Conservation (phyloP, 1,140 invertebrate species). For the Drosophila baimaii region DNA sequence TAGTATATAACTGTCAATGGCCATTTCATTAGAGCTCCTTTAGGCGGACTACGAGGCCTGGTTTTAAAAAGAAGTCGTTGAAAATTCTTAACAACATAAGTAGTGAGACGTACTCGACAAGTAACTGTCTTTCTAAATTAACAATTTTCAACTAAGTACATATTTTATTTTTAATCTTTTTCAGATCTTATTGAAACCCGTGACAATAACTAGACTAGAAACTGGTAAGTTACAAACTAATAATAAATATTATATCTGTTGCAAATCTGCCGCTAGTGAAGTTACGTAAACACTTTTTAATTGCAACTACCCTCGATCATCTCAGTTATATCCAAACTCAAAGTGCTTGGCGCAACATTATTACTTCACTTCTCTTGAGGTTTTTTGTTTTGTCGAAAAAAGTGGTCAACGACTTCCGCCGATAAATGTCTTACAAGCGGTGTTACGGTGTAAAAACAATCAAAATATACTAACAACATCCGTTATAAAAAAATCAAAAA, state of each 20-base stretch:
- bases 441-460: neutral
- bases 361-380: neutral
- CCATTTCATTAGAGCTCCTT: conserved; percentile 38
- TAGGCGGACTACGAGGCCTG: conserved; percentile 1
- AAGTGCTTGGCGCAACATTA: conserved; percentile 29
- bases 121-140: neutral
- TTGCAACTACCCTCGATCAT: neutral
- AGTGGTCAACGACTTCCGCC: conserved; percentile 57
- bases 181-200: conserved; percentile 40
- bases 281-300: conserved; percentile 22
- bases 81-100: neutral
- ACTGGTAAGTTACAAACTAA: conserved; percentile 40
- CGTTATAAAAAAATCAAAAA: neutral
- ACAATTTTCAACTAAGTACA: neutral
- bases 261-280: conserved; percentile 13
- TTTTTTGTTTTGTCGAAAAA: conserved; percentile 50
- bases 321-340: conserved; percentile 1
- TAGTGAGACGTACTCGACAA: neutral
- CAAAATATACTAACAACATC: conserved; percentile 22
- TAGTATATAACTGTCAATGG: conserved; percentile 20
- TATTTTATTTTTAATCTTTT: conserved; percentile 15
- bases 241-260: neutral
- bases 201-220: conserved; percentile 62
- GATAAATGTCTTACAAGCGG: conserved; percentile 47
- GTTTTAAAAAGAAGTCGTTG: neutral